Conservation (phyloP, 2,113 vertebrate species). For the Apistogramma diplotaenia region DNA sequence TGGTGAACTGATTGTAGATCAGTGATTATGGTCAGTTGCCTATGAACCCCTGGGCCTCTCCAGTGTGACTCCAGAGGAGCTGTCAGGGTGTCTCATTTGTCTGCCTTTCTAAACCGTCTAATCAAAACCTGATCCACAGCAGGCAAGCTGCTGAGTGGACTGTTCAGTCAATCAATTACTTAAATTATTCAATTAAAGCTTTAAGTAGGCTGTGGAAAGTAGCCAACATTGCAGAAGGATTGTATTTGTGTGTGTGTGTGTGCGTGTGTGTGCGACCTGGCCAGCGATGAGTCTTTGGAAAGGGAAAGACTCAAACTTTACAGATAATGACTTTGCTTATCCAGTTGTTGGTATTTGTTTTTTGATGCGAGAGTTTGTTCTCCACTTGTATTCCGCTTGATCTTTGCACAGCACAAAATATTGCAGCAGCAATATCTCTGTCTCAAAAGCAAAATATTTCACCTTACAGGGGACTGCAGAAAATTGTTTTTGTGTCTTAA, state of each 20-base stretch:
- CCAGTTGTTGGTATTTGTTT: not conserved
- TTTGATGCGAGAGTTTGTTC: not conserved
- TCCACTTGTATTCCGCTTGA: not conserved
- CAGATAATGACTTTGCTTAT: slow-evolving; percentile 19
- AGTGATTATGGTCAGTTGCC: slow-evolving; percentile 57
- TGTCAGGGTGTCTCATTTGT: slow-evolving; percentile 19
- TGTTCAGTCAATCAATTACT: slow-evolving; percentile 70
- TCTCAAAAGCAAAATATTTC: slow-evolving; percentile 21
- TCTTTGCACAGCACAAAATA: not conserved
- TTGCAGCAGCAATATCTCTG: slow-evolving; percentile 5
- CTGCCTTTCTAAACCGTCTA: slow-evolving; percentile 52
- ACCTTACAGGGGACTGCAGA: slow-evolving; percentile 3
- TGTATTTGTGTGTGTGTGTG: slow-evolving; percentile 6
- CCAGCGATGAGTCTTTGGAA: slow-evolving; percentile 7
- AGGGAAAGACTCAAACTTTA: not conserved
- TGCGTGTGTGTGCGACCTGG: slow-evolving; percentile 7
- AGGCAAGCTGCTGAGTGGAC: slow-evolving; percentile 62
- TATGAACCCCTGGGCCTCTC: slow-evolving; percentile 24
- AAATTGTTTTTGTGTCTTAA: slow-evolving; percentile 52
- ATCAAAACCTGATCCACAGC: slow-evolving; percentile 60
- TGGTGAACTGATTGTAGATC: slow-evolving; percentile 58
- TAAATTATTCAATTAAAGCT: slow-evolving; percentile 75
- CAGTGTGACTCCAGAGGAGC: slow-evolving; percentile 28
- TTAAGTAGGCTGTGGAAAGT: slow-evolving; percentile 49
- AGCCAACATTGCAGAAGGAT: slow-evolving; percentile 31